Conservation (phyloP, 1,140 invertebrate genomes). For the Oryzaephilus surinamensis region DNA sequence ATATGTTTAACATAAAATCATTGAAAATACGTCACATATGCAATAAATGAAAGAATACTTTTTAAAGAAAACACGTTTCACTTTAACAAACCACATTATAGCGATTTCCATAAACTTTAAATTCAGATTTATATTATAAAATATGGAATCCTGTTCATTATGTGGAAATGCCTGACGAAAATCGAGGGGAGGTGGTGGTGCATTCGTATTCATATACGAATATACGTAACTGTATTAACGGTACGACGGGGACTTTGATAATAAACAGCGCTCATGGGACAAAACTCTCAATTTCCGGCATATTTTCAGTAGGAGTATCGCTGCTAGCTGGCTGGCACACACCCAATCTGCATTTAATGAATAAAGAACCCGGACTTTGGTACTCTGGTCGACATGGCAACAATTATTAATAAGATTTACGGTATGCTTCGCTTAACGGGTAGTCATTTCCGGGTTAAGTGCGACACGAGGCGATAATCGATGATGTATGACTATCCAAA, state of each 20-base stretch:
- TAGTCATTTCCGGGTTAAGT: constrained; percentile 11
- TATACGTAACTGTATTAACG: too few species aligned
- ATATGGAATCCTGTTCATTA: too few species aligned
- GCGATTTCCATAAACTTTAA: too few species aligned
- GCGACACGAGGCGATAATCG: constrained; percentile 12
- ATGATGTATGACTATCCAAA: constrained; percentile 15
- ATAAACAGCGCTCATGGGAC: constrained; percentile 23
- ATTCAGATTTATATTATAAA: too few species aligned
- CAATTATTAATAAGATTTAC: constrained; percentile 19
- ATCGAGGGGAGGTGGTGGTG: too few species aligned
- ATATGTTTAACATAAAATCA: too few species aligned
- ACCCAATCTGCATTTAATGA: constrained; percentile 18
- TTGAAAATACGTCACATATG: too few species aligned
- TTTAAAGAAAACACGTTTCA: too few species aligned
- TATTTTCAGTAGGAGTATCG: constrained; percentile 24
- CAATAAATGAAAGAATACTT: too few species aligned
- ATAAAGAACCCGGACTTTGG: constrained; percentile 8
- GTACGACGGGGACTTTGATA: constrained; percentile 11
- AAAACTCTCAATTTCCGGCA: constrained; percentile 25
- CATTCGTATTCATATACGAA: too few species aligned
- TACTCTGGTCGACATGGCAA: constrained; percentile 6
- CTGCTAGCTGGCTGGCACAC: constrained; percentile 9
- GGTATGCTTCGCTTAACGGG: constrained; percentile 11
- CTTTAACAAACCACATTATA: too few species aligned
- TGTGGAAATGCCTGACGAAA: too few species aligned